Percentiles rank a stretch among this genome's conserved stretches.
Conservation (phyloP, 1,140 invertebrate genomes). For the Nixonia krombeini region DNA sequence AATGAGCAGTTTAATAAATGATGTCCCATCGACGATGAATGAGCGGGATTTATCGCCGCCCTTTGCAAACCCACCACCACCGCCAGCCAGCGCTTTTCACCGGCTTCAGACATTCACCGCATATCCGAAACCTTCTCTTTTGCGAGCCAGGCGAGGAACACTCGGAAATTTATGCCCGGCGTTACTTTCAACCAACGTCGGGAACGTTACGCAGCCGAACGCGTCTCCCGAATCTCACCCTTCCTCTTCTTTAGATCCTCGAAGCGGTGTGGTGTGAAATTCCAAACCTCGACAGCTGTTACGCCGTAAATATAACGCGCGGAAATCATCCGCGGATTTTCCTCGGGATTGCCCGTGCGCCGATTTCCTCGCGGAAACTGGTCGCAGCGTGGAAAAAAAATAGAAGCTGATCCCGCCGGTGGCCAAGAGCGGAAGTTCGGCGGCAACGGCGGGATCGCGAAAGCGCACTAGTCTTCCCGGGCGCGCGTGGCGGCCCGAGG, state of each 20-base stretch:
- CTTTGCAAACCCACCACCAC: constrained; percentile 28
- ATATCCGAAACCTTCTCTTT: constrained; percentile 28
- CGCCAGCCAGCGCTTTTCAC: constrained; percentile 7
- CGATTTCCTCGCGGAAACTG: no score
- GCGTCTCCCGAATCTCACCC: no score
- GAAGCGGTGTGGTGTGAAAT: no score
- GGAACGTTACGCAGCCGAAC: constrained; percentile 1
- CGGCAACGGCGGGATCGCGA: not conserved
- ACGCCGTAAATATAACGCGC: no score
- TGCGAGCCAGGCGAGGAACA: constrained; percentile 15
- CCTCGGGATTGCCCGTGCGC: no score
- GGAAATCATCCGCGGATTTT: no score
- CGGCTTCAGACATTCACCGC: constrained; percentile 28
- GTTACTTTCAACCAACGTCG: constrained; percentile 26
- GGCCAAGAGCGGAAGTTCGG: constrained; percentile 21
- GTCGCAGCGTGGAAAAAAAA: no score
- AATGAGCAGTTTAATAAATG: no score
- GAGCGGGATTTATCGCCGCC: constrained; percentile 18
- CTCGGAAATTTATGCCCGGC: constrained; percentile 32
- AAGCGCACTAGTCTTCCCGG: constrained; percentile 1
- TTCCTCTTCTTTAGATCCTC: no score
- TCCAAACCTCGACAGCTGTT: no score
- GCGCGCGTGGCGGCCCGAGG: constrained; percentile 14
- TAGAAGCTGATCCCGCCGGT: not conserved
- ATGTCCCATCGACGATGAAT: constrained; percentile 16